These are phyloP conservation scores for Halcyon leucocephala DNA, from an alignment of 2,797 vertebrate genomes.

Conservation along the genomic window DNA sequence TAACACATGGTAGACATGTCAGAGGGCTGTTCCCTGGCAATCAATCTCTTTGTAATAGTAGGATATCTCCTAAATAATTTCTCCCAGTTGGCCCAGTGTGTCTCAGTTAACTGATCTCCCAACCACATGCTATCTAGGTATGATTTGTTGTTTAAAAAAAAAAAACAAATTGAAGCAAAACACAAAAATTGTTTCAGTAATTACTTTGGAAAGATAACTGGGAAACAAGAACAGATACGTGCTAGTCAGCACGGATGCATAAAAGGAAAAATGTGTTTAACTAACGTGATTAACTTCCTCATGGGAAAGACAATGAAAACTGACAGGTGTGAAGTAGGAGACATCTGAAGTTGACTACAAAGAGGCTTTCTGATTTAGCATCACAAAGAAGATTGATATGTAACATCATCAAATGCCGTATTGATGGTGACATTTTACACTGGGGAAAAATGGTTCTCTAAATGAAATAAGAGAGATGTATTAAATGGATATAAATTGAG, in stretches of 20 bases:
- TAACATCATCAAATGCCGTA: not conserved
- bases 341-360: not conserved
- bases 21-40: not conserved
- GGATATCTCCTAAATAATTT: not conserved
- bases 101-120: not conserved
- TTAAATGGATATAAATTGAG: constrained; percentile 24
- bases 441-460: constrained; percentile 1
- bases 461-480: not conserved
- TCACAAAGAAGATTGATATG: constrained; percentile 28
- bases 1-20: not conserved
- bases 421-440: constrained; percentile 22
- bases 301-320: constrained; percentile 45
- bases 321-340: constrained; percentile 30
- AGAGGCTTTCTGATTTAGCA: constrained; percentile 13
- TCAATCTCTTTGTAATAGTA: not conserved
- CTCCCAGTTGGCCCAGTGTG: not conserved
- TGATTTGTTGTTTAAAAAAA: not conserved
- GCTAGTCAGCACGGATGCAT: not conserved
- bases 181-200: not conserved
- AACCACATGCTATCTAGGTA: not conserved
- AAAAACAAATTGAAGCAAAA: not conserved
- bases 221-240: not conserved
- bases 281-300: not conserved
- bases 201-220: not conserved
- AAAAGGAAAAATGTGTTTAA: constrained; percentile 24